These are phyloP conservation scores for Tachina fera DNA, from an alignment of 2,888 invertebrate species.

Conservation along the genomic window DNA sequence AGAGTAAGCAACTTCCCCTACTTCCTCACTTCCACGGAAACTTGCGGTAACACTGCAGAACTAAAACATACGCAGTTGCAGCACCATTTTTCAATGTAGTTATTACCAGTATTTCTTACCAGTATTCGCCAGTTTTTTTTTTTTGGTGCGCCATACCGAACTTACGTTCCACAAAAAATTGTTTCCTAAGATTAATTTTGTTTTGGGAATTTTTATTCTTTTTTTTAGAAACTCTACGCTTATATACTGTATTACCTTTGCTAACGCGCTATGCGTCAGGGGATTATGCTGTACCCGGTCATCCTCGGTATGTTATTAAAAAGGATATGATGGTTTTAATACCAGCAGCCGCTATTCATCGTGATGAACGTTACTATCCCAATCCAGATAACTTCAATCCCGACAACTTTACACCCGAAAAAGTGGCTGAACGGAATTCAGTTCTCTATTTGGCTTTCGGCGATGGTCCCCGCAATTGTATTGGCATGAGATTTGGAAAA, in stretches of 20 bases:
- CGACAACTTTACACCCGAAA: constrained; percentile 85
- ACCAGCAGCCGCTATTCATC: constrained; percentile 84
- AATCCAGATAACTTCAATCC: constrained; percentile 86
- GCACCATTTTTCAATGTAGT: no score
- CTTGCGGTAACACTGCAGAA: no score
- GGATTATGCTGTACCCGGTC: constrained; percentile 84
- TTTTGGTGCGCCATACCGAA: no score
- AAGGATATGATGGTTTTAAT: constrained; percentile 77
- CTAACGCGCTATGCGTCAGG: constrained; percentile 84
- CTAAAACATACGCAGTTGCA: no score
- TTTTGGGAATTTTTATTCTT: not conserved
- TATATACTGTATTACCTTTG: constrained; percentile 84
- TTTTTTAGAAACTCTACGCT: constrained; percentile 84
- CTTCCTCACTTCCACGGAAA: no score
- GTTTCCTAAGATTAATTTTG: not conserved
- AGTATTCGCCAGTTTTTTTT: no score
- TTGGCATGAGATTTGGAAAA: constrained; percentile 80
- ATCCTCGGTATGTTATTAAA: constrained; percentile 83
- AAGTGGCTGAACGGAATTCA: constrained; percentile 84
- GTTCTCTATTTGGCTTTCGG: constrained; percentile 79
- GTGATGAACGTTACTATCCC: constrained; percentile 83
- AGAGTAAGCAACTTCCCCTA: no score
- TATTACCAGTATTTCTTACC: no score
- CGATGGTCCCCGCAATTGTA: constrained; percentile 80
- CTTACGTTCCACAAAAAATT: no score